Percentiles rank a stretch among this genome's conserved stretches.
phyloP scores from a whole-genome alignment of 2,113 vertebrate genomes.

The Odontophorus gujanensis region DNA sequence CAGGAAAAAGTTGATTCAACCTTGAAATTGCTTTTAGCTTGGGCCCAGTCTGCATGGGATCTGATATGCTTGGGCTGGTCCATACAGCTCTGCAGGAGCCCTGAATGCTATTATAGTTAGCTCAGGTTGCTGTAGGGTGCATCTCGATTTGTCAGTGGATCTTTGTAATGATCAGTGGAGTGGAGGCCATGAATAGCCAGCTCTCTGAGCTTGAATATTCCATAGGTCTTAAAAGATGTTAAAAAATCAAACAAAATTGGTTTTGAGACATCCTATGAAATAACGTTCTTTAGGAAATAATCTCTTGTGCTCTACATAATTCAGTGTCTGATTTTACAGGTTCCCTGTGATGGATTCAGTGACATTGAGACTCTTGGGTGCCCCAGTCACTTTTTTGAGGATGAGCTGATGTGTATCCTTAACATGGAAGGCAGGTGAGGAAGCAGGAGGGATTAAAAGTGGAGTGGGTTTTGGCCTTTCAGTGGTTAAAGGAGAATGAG shows the following conservation, averaged over 20 bases:
- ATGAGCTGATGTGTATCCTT: conserved; percentile 94
- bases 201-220: neutral
- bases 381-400: conserved; percentile 95
- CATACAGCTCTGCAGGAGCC: neutral
- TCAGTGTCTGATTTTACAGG: conserved; percentile 77
- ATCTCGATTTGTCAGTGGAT: neutral
- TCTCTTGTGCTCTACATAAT: neutral
- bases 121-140: neutral
- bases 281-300: neutral
- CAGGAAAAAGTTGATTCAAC: neutral
- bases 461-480: neutral
- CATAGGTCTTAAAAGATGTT: neutral
- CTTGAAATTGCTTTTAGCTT: neutral
- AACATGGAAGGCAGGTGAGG: conserved; percentile 92
- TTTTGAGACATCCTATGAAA: neutral
- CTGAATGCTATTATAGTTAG: neutral
- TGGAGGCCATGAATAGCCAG: neutral
- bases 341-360: conserved; percentile 95
- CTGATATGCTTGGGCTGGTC: neutral
- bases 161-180: neutral
- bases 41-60: neutral
- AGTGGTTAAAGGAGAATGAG: neutral
- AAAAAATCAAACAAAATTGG: neutral
- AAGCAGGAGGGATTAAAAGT: neutral
- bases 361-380: conserved; percentile 94